Percentiles rank a stretch among this genome's conserved stretches.
These are phyloP conservation scores for Perognathus longimembris DNA, from an alignment of 2,113 vertebrate genomes.

Conservation along the genomic window DNA sequence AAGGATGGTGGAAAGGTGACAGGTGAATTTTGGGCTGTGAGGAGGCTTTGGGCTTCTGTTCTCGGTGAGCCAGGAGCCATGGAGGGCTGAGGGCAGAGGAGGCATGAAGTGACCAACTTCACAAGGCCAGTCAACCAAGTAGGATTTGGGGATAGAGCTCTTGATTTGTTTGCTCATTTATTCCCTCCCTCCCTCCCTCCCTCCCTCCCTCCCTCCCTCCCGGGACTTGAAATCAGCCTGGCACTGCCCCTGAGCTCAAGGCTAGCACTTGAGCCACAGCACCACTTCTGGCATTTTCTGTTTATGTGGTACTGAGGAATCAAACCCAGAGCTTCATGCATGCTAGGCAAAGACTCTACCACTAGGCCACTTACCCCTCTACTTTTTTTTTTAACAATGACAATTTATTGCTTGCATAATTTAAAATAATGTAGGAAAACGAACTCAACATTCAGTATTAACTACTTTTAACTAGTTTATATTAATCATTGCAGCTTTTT, in stretches of 20 bases:
- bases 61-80: background rate
- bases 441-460: background rate
- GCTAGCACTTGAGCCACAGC: no score
- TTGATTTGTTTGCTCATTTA: background rate
- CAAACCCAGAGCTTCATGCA: no score
- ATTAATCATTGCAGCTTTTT: background rate
- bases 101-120: background rate
- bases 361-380: no score
- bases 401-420: background rate
- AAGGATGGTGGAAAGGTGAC: background rate
- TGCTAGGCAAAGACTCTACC: no score
- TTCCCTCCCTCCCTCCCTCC: no score
- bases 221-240: no score
- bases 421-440: background rate
- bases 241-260: no score
- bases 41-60: background rate
- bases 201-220: no score
- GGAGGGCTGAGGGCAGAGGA: background rate
- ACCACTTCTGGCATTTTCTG: no score
- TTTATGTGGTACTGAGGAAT: no score
- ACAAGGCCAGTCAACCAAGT: background rate
- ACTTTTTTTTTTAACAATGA: background rate
- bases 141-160: background rate
- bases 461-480: background rate
- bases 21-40: rapidly evolving